Percentiles rank a stretch among this genome's conserved stretches.
Evolutionary conservation across 2,797 vertebrate species (phyloP).

Genomic region (Sebastes oblongus): DNA sequence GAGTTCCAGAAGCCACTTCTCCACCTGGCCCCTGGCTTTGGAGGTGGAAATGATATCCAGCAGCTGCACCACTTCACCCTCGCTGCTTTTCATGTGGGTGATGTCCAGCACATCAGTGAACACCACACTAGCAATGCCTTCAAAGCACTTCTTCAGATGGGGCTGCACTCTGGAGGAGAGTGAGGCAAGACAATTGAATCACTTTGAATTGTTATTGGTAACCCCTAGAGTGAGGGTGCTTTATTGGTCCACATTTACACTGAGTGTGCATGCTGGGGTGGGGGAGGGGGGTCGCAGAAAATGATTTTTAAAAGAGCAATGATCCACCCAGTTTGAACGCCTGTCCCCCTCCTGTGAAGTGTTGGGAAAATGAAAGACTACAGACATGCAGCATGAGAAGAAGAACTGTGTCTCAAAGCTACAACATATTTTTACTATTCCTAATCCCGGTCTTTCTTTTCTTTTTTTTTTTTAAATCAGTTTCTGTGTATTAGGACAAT

Average conservation of each 20-base stretch:
- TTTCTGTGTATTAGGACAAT: not conserved
- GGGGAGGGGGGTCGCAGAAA: not conserved
- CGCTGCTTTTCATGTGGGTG: slow-evolving; percentile 91
- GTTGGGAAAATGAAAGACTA: not conserved
- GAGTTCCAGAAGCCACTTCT: slow-evolving; percentile 91
- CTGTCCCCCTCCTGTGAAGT: not conserved
- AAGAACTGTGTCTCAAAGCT: not conserved
- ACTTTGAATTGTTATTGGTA: not conserved
- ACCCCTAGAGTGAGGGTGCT: not conserved
- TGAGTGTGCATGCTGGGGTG: not conserved
- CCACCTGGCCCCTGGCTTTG: slow-evolving; percentile 90
- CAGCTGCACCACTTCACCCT: slow-evolving; percentile 89
- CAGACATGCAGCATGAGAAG: not conserved
- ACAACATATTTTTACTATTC: not conserved
- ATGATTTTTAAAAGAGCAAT: not conserved
- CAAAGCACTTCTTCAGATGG: slow-evolving; percentile 96
- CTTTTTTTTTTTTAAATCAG: not conserved
- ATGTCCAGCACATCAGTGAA: slow-evolving; percentile 91
- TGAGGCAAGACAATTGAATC: not conserved
- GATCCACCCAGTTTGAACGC: not conserved
- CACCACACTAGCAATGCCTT: slow-evolving; percentile 90
- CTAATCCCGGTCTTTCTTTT: not conserved
- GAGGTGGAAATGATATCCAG: slow-evolving; percentile 86
- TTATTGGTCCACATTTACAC: not conserved
- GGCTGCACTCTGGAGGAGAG: slow-evolving; percentile 87